These are phyloP conservation scores for Dyspetes luteomarginatus DNA, from an alignment of 2,888 invertebrate species.

Conservation along the genomic window DNA sequence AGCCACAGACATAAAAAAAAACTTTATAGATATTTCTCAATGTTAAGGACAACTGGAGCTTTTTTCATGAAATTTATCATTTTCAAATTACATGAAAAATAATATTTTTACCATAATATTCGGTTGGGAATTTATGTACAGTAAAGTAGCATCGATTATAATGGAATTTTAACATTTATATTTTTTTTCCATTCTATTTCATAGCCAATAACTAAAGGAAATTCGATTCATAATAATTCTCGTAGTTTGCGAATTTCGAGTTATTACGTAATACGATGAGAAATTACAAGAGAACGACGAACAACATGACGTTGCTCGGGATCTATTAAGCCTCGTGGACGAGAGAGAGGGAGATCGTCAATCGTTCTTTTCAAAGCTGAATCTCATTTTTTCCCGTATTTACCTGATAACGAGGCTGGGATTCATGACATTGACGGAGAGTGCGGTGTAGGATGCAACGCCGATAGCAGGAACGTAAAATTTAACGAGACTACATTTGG, in stretches of 20 bases:
- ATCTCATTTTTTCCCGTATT: slow-evolving; percentile 47
- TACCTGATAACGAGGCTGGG: slow-evolving; percentile 90
- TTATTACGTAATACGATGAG: slow-evolving; percentile 50
- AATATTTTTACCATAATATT: too few relatives aligned
- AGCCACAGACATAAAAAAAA: too few relatives aligned
- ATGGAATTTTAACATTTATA: too few relatives aligned
- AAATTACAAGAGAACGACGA: slow-evolving; percentile 18
- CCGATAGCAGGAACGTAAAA: slow-evolving; percentile 92
- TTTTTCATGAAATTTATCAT: too few relatives aligned
- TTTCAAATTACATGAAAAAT: too few relatives aligned
- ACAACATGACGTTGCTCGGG: neutral
- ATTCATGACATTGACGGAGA: slow-evolving; percentile 94
- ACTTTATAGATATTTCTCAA: too few relatives aligned
- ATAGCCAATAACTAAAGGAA: too few relatives aligned
- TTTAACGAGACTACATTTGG: slow-evolving; percentile 88
- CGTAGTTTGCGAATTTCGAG: neutral
- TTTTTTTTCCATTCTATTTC: too few relatives aligned
- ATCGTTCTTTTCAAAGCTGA: neutral
- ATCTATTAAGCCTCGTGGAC: slow-evolving; percentile 12
- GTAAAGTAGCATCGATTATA: too few relatives aligned
- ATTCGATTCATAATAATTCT: neutral
- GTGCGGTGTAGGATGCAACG: slow-evolving; percentile 89
- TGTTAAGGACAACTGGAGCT: too few relatives aligned
- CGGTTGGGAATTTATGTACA: too few relatives aligned
- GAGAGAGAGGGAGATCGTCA: neutral